Conservation (phyloP, 2,797 vertebrate genomes). For the Danionella dracula region DNA sequence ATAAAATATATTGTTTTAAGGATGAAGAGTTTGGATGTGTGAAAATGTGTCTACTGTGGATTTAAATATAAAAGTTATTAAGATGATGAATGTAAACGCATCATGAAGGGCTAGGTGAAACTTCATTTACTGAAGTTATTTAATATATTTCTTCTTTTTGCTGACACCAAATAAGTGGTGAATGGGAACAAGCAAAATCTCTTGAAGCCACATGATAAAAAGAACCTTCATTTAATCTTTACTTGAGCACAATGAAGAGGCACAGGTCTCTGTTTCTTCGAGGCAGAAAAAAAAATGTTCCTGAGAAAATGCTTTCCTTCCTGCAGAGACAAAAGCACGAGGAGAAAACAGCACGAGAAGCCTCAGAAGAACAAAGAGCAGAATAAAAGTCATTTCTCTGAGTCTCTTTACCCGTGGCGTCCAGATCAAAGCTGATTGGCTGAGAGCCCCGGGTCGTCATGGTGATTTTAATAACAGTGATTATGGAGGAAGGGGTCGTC, state of each 20-base stretch:
- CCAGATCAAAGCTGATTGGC: conserved; percentile 37
- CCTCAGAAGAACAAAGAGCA: conserved; percentile 15
- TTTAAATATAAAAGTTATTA: too few relatives aligned
- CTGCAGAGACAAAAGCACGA: conserved; percentile 44
- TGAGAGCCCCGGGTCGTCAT: conserved; percentile 34
- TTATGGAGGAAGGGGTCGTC: conserved; percentile 52
- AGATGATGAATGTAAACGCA: too few relatives aligned
- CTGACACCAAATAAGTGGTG: not conserved
- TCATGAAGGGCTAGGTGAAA: too few relatives aligned
- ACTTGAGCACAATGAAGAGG: conserved; percentile 23
- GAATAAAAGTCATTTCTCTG: conserved; percentile 35
- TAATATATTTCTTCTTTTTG: not conserved
- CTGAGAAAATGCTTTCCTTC: conserved; percentile 35
- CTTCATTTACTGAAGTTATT: too few relatives aligned
- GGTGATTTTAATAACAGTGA: conserved; percentile 47
- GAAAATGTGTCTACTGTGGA: too few relatives aligned
- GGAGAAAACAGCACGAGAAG: conserved; percentile 43
- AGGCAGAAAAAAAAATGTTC: not conserved
- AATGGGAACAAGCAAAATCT: not conserved
- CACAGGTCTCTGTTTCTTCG: not conserved
- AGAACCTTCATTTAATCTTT: not conserved
- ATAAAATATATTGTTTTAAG: too few relatives aligned
- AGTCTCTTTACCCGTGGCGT: conserved; percentile 11
- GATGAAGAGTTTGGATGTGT: too few relatives aligned
- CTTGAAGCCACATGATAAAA: not conserved